These are phyloP conservation scores for Aspidiotus rigidus DNA, from an alignment of 2,888 invertebrate species.

Conservation along the genomic window DNA sequence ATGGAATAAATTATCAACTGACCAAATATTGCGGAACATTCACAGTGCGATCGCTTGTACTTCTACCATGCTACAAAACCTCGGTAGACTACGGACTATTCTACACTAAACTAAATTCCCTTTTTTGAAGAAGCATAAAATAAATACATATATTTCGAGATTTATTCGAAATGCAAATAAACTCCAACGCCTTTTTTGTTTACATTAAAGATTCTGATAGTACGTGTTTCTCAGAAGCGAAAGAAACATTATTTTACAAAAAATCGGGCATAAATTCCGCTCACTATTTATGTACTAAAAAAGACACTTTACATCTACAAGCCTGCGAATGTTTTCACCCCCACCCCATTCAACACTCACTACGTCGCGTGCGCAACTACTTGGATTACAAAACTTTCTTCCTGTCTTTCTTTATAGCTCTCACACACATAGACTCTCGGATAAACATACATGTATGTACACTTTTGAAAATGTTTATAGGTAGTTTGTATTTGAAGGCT, in stretches of 20 bases:
- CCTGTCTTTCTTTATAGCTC: neutral
- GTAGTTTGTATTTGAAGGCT: slow-evolving; percentile 33
- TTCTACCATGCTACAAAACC: too few relatives aligned
- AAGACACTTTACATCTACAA: neutral
- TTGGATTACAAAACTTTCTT: neutral
- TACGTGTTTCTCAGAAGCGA: neutral
- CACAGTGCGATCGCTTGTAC: too few relatives aligned
- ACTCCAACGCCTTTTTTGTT: slow-evolving; percentile 32
- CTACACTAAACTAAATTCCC: too few relatives aligned
- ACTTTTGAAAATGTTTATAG: slow-evolving; percentile 22
- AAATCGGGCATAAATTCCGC: slow-evolving; percentile 22
- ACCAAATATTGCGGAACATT: too few relatives aligned
- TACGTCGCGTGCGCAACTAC: neutral
- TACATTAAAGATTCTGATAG: slow-evolving; percentile 26
- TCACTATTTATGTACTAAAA: neutral
- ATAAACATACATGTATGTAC: slow-evolving; percentile 5
- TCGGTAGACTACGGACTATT: too few relatives aligned
- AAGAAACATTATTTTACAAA: slow-evolving; percentile 10
- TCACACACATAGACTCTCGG: neutral
- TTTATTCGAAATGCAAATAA: slow-evolving; percentile 33
- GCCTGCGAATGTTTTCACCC: too few relatives aligned
- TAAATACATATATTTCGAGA: slow-evolving; percentile 27
- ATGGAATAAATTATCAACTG: too few relatives aligned
- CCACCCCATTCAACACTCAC: too few relatives aligned
- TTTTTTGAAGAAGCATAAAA: neutral